These are phyloP conservation scores for Nothobranchius furzeri DNA, from an alignment of 2,113 vertebrate species.

Conservation along the genomic window DNA sequence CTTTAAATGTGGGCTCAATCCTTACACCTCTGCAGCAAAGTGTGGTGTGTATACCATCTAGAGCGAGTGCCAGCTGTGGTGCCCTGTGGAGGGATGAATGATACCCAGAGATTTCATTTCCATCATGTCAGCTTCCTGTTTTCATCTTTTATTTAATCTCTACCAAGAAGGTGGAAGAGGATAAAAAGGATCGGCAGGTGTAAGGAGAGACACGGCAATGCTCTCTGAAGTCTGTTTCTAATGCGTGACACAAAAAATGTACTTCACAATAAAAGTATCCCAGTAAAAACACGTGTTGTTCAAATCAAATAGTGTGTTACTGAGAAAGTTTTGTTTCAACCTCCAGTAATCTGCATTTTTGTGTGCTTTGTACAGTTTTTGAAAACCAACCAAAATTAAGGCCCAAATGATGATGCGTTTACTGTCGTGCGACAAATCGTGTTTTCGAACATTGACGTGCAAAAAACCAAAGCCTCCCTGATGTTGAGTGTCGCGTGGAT, in stretches of 20 bases:
- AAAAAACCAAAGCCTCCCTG: no score
- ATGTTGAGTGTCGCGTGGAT: no score
- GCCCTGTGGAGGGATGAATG: slow-evolving; percentile 29
- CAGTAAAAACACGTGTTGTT: not conserved
- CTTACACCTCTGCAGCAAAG: slow-evolving; percentile 15
- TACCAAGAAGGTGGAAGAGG: slow-evolving; percentile 1
- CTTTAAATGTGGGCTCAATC: slow-evolving; percentile 20
- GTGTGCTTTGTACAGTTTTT: no score
- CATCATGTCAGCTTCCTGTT: slow-evolving; percentile 33
- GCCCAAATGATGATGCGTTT: no score
- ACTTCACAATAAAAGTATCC: not conserved
- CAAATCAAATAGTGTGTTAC: no score
- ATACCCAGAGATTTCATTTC: slow-evolving; percentile 34
- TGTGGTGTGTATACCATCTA: slow-evolving; percentile 5
- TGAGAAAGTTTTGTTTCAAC: no score
- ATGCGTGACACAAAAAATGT: not conserved
- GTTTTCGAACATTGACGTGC: no score
- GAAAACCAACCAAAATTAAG: no score
- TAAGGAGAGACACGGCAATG: not conserved
- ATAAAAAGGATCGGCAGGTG: not conserved
- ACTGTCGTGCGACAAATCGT: no score
- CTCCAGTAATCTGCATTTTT: no score
- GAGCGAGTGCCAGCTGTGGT: slow-evolving; percentile 27
- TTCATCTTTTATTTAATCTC: slow-evolving; percentile 50
- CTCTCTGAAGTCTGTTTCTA: not conserved